phyloP scores from a whole-genome alignment of 1,140 invertebrate genomes.

The Venustaconcha ellipsiformis region DNA sequence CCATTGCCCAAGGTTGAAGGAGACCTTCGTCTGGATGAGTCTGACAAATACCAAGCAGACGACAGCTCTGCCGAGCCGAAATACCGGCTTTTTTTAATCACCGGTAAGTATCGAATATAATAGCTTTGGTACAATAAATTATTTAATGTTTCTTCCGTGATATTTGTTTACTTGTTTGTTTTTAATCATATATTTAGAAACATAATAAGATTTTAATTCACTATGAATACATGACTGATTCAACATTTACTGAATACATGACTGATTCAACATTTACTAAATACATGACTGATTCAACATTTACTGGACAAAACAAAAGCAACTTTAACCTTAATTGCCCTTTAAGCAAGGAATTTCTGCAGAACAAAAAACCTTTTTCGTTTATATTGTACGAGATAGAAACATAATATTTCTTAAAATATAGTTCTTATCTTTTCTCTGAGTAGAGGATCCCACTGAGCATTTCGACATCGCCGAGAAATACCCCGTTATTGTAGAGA shows the following conservation, averaged over 20 bases:
- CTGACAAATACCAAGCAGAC: conserved; percentile 18
- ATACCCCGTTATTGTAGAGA: conserved; percentile 25
- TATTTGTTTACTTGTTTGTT: background rate
- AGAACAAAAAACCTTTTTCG: background rate
- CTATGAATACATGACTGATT: background rate
- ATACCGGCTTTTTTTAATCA: conserved; percentile 2
- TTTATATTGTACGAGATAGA: background rate
- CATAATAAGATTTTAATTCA: background rate
- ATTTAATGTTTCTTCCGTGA: conserved; percentile 3
- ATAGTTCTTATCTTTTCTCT: background rate
- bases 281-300: background rate
- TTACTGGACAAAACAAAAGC: background rate
- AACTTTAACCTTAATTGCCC: background rate
- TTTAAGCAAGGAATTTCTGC: background rate
- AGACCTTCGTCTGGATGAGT: conserved; percentile 11
- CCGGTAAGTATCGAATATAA: conserved; percentile 5
- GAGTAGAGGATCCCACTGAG: conserved; percentile 24
- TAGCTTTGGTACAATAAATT: conserved; percentile 13
- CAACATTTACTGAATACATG: background rate
- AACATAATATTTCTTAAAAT: background rate
- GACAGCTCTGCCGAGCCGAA: background rate
- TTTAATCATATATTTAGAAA: conserved; percentile 1
- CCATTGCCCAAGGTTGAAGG: conserved; percentile 19
- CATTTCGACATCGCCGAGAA: conserved; percentile 10
- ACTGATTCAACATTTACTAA: background rate